Conservation (phyloP, 2,113 vertebrate species). For the Xenopus tropicalis region UCB_Xtro_10.0 CM004448.2:47269501-47270000, state of each 20-base stretch:
- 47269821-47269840: conserved; percentile 76
- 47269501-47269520: too few species aligned
- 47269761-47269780: conserved; percentile 34
- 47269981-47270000: conserved; percentile 76
- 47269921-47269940: conserved; percentile 73
- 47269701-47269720: background rate
- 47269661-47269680: too few species aligned
- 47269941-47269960: conserved; percentile 77
- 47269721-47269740: conserved; percentile 26
- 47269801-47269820: conserved; percentile 66
- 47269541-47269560: too few species aligned
- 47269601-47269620: too few species aligned
- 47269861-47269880: conserved; percentile 73
- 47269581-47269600: too few species aligned
- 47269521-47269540: too few species aligned
- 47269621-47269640: too few species aligned
- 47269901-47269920: conserved; percentile 69
- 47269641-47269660: too few species aligned
- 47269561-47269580: too few species aligned
- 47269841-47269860: conserved; percentile 75
- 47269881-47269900: conserved; percentile 70
- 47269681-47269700: background rate
- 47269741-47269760: conserved; percentile 31
- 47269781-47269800: conserved; percentile 70
- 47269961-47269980: conserved; percentile 77